Evolutionary conservation across 2,888 invertebrate genomes (phyloP).

Genomic region (Cheilosia grossa): DNA sequence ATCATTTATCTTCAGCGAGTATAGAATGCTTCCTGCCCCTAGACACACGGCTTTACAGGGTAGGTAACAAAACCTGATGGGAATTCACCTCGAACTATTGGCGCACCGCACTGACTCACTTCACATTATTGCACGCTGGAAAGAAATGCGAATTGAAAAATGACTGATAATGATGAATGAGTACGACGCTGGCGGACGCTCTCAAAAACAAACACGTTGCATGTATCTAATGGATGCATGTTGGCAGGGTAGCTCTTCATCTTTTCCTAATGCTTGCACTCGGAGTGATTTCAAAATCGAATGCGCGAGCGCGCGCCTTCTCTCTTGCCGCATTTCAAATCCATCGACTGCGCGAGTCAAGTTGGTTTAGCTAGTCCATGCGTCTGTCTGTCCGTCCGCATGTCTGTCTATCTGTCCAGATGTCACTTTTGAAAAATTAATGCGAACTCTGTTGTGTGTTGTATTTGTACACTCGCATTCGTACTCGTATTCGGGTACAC

Average conservation of each 20-base stretch:
- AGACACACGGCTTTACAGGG: constrained; percentile 13
- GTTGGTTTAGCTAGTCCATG: constrained; percentile 66
- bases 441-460: constrained; percentile 56
- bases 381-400: constrained; percentile 65
- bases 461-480: background rate
- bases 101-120: constrained; percentile 22
- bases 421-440: constrained; percentile 75
- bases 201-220: constrained; percentile 70
- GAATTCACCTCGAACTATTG: constrained; percentile 28
- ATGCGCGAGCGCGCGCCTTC: constrained; percentile 19
- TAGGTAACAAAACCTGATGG: constrained; percentile 50
- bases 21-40: constrained; percentile 55
- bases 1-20: constrained; percentile 63
- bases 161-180: constrained; percentile 75
- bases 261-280: constrained; percentile 45
- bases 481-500: constrained; percentile 2
- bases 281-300: constrained; percentile 54
- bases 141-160: constrained; percentile 69
- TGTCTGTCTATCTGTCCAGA: constrained; percentile 74
- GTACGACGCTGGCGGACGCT: constrained; percentile 62
- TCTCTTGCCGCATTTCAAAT: constrained; percentile 44
- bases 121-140: constrained; percentile 9
- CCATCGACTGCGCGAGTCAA: constrained; percentile 64
- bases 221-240: constrained; percentile 68
- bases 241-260: constrained; percentile 55